Evolutionary conservation across 2,888 invertebrate genomes (phyloP), one percentile per base, ranked within the genome.

Genomic region (Cylindroiulus punctatus): DNA sequence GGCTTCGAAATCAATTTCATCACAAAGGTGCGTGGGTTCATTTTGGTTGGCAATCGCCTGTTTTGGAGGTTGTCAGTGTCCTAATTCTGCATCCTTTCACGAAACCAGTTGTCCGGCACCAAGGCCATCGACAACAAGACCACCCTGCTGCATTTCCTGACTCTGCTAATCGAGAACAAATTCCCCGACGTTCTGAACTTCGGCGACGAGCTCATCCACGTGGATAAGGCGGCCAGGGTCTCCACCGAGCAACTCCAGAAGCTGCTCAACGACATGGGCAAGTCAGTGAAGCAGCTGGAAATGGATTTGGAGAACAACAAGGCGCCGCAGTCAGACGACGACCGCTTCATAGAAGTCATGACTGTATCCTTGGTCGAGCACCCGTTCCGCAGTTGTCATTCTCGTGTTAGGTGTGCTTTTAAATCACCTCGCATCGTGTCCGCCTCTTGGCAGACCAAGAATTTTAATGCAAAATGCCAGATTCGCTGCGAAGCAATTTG

Each of bases 1-100:
- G 99, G 98, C 0, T 99, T 99, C 91, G 98, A 99, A 91, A 97
- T 99, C 89, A 97, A 95, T 90, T 98, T 96, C 90, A 93, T 99
- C 14, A 96, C 98, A 0, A 98, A 99, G 93, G 96, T 96, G 90
- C 88, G 90, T 7, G 17, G 14, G 8, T 26, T 84, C 47, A 30
- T 30, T 52, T 14, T 19, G 36, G n/a, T 36, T 36, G 2, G 22
- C 1, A 8, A 44, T 47, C 14, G 19, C 14, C 14, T 36, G 4
- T 87, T 81, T 30, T 40, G 40, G n/a, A n/a, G n/a, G 36, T 36
- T 36, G 7, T 36, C 36, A 36, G 36, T 4, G 7, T 36, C 36
- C 3, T 36, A 36, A 36, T 36, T 40, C 26, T 87, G n/a, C 19
- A 87, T 22, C 36, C 2, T 36, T 36, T 36, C 3, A 36, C 36